Conservation (phyloP, 2,888 invertebrate species). For the Dichetophora obliterata region DNA sequence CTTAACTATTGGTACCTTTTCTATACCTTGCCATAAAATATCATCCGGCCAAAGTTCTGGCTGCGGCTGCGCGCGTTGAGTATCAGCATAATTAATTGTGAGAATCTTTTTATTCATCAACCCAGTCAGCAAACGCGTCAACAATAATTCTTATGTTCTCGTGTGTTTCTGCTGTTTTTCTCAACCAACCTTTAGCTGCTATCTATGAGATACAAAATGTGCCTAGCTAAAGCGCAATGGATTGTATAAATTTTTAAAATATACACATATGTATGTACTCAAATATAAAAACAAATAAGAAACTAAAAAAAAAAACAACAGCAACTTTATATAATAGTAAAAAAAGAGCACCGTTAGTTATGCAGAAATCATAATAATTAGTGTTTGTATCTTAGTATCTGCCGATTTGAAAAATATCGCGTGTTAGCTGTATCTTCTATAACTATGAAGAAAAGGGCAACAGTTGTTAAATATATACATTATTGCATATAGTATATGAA, state of each 20-base stretch:
- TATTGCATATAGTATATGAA: constrained; percentile 2
- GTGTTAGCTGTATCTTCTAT: constrained; percentile 8
- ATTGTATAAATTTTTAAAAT: constrained; percentile 6
- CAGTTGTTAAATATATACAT: constrained; percentile 20
- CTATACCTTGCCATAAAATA: too few species aligned
- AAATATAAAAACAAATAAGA: neutral
- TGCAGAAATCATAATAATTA: constrained; percentile 31
- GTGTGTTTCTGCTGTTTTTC: neutral
- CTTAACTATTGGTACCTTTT: neutral
- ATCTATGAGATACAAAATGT: constrained; percentile 1
- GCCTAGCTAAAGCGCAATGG: constrained; percentile 3
- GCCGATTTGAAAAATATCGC: constrained; percentile 6
- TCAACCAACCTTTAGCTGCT: neutral
- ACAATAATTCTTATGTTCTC: neutral
- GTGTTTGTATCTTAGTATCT: constrained; percentile 15
- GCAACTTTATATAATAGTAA: neutral
- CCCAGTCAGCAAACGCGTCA: neutral
- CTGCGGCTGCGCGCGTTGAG: neutral
- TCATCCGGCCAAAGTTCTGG: neutral
- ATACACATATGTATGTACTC: too few species aligned
- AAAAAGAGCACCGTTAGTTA: constrained; percentile 39
- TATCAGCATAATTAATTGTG: constrained; percentile 42
- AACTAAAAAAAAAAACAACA: neutral
- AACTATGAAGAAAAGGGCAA: constrained; percentile 33
- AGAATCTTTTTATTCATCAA: constrained; percentile 24